Conservation (phyloP, 2,888 invertebrate genomes). For the Phengaris arion region DNA sequence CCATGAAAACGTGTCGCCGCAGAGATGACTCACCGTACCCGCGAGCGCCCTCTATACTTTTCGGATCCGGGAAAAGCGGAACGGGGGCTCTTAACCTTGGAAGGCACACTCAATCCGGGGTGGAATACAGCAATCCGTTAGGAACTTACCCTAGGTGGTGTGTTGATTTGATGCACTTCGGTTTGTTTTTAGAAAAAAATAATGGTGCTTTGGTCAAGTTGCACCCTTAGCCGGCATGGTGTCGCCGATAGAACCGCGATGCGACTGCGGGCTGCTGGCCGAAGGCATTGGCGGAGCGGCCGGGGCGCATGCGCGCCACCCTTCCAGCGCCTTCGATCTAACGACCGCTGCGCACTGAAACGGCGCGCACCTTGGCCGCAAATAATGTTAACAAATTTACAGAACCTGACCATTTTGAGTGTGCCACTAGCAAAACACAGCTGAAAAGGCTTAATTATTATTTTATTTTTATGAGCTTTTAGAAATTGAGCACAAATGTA, state of each 20-base stretch:
- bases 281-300: slow-evolving; percentile 54
- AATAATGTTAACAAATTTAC: slow-evolving; percentile 65
- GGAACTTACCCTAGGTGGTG: slow-evolving; percentile 67
- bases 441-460: slow-evolving; percentile 42
- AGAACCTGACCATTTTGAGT: slow-evolving; percentile 59
- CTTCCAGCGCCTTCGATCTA: slow-evolving; percentile 70
- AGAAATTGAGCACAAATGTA: slow-evolving; percentile 18
- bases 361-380: slow-evolving; percentile 67
- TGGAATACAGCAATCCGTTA: slow-evolving; percentile 38
- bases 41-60: slow-evolving; percentile 57
- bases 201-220: slow-evolving; percentile 69
- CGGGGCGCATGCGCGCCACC: slow-evolving; percentile 58
- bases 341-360: slow-evolving; percentile 59
- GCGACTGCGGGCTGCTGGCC: slow-evolving; percentile 67
- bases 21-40: slow-evolving; percentile 74
- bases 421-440: slow-evolving; percentile 49
- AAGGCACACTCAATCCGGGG: slow-evolving; percentile 52
- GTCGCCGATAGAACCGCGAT: slow-evolving; percentile 66
- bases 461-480: slow-evolving; percentile 14
- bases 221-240: slow-evolving; percentile 70
- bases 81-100: slow-evolving; percentile 53
- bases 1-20: slow-evolving; percentile 73
- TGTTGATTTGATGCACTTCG: slow-evolving; percentile 51
- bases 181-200: slow-evolving; percentile 52
- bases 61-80: slow-evolving; percentile 56